Evolutionary conservation across 2,113 vertebrate genomes (phyloP), one percentile per base, ranked within the genome.

Genomic region (Lagopus leucura): DNA sequence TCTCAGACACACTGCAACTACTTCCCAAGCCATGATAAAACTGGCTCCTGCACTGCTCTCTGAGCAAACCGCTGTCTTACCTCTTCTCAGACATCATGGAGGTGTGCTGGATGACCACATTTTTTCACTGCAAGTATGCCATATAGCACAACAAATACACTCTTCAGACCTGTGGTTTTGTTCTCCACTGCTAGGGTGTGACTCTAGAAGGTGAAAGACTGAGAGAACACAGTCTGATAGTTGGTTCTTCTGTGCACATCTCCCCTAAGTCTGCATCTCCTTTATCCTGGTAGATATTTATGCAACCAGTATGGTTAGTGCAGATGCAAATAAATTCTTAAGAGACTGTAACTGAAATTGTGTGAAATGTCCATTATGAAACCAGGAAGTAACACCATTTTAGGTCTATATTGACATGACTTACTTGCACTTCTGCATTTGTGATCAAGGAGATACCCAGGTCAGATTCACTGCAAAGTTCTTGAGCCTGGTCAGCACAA

Each of bases 1-100:
- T 90, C 90, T 82, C 93, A 82, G 79, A 60, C 16, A 3, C 36
- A 42, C 47, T 81, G 76, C 85, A 86, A 32, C 61, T 45, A 7
- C 88, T 92, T 86, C 88, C 67, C 89, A 75, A 82, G 55, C 5
- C 60, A 69, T 71, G 76, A 86, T 75, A 90, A 92, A 92, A 81
- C 25, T 69, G 82, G 43, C 30, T 75, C 73, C 40, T 74, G 27
- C 43, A 13, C 73, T 63, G 76, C 60, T 86, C 18, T 73, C 32
- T 54, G 25, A 79, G 42, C 95, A 52, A 77, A 10, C 20, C 1
- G 1, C 54, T 8, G 8, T 13, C 73, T 60, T 40, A 9, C 34
- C 20, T 75, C 71, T 84, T 63, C 65, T 20, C 5, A 1, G 6
- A 40, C 40, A 30, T 34, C 52, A 73, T 85, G 61, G 76, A 77